Evolutionary conservation across 2,797 vertebrate species (phyloP), one percentile per base, ranked within the genome.

Genomic region (Nothura maculosa): DNA sequence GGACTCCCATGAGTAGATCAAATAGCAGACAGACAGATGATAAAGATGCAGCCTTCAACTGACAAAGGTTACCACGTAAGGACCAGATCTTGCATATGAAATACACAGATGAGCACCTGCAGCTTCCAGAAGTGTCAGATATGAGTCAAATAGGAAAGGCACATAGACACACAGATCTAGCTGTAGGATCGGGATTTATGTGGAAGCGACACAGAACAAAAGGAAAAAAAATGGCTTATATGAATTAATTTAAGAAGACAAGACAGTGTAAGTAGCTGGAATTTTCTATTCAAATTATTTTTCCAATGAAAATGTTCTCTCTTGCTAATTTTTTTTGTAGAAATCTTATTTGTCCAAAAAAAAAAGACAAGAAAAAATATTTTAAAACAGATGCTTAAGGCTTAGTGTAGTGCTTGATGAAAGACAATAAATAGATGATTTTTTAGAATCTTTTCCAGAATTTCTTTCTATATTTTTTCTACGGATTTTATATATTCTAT

Each of bases 401-500:
- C 15, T 36, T 70, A n/a, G 27, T 52, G 50, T 55, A 55, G n/a
- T 28, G 36, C 13, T 36, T 72, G 38, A 12, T 72, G 18, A 15
- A 68, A 36, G 34, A 10, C 21, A 19, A 45, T 57, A 92, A 88
- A 84, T 7, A 66, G 2, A 15, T 38, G 19, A 57, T 9, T 24
- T 9, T 80, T 11, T n/a, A 48, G 28, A 92, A 88, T 58, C 4
- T 22, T 66, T 89, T 61, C 28, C 34, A 63, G 8, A 4, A 54
- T 78, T 83, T 83, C 7, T 62, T 62, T 75, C n/a, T 25, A 60
- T 9, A 2, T 22, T 58, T 86, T 89, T 36, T 48, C 22, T 48
- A 22, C 7, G 78, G 77, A 38, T 81, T 66, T 52, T 91, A 36
- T 81, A 27, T 8, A 54, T 84, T 89, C 28, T 88, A 69, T 58